These are phyloP conservation scores for Microplitis deprimator DNA, from an alignment of 2,888 invertebrate genomes.

Conservation along the genomic window DNA sequence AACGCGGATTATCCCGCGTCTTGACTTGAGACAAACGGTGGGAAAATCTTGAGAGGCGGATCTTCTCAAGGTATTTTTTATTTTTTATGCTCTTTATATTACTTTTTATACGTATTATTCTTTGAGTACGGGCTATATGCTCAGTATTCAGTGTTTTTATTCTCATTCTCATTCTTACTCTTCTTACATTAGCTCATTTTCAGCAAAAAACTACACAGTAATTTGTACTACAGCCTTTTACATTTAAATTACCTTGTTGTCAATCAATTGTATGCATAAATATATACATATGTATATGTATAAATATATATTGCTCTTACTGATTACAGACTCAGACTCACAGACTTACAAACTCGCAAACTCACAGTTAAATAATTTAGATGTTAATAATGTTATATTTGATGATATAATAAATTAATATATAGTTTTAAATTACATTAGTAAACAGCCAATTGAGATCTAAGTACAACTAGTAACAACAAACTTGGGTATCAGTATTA, in stretches of 20 bases:
- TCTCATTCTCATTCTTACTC: not conserved
- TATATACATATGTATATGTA: no score
- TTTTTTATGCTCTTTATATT: slow-evolving; percentile 9
- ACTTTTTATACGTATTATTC: slow-evolving; percentile 9
- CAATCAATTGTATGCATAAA: no score
- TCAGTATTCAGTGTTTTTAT: slow-evolving; percentile 1
- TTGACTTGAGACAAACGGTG: slow-evolving; percentile 33
- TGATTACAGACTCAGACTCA: no score
- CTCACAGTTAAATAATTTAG: not conserved
- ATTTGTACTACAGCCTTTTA: no score
- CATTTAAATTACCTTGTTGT: no score
- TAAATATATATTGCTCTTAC: no score
- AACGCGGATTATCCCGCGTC: slow-evolving; percentile 34
- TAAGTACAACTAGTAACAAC: not conserved
- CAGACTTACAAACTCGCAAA: no score
- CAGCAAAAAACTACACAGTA: not conserved
- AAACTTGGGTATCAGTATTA: not conserved
- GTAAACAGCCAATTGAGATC: not conserved
- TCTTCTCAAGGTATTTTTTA: slow-evolving; percentile 26
- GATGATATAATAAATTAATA: not conserved
- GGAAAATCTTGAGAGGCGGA: slow-evolving; percentile 33
- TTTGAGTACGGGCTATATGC: not conserved
- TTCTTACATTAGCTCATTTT: not conserved
- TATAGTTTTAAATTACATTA: not conserved
- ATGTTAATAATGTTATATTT: not conserved